Conservation (phyloP, 2,888 invertebrate genomes). For the Melanostoma scalare region DNA sequence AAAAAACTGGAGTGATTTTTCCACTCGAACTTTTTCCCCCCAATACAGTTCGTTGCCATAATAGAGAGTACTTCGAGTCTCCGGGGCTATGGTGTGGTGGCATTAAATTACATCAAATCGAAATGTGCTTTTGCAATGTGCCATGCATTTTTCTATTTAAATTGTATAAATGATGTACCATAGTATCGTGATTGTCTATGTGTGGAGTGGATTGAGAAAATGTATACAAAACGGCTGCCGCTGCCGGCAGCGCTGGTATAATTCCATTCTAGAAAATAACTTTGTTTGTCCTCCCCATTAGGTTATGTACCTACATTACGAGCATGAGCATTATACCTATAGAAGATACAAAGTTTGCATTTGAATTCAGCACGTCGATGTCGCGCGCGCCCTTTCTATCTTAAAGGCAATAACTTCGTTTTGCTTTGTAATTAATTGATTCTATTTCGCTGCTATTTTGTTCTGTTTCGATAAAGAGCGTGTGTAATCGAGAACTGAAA, state of each 20-base stretch:
- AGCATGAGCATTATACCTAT: no score
- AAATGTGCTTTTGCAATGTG: constrained; percentile 57
- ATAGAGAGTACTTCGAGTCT: neutral
- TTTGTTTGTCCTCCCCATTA: neutral
- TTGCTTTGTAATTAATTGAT: constrained; percentile 67
- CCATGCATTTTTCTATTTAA: constrained; percentile 54
- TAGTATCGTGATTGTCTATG: constrained; percentile 11
- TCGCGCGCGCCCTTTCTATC: constrained; percentile 37
- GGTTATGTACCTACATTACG: no score
- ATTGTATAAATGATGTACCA: constrained; percentile 57
- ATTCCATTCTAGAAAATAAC: constrained; percentile 35
- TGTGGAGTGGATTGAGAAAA: constrained; percentile 45
- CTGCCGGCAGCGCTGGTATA: constrained; percentile 15
- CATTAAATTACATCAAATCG: constrained; percentile 68
- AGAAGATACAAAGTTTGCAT: constrained; percentile 39
- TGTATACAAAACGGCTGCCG: constrained; percentile 34
- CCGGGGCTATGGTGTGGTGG: constrained; percentile 17
- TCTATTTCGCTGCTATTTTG: constrained; percentile 60
- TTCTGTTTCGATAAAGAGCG: constrained; percentile 34
- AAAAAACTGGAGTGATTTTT: constrained; percentile 66
- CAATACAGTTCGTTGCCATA: constrained; percentile 62
- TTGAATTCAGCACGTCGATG: constrained; percentile 17
- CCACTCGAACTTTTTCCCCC: constrained; percentile 44
- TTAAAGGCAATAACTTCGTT: constrained; percentile 68
- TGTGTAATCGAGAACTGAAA: constrained; percentile 46